A percentile compares a stretch with the other conserved stretches of the same genome.
Conservation (phyloP, 2,888 invertebrate genomes). For the Coenonympha arcania region DNA sequence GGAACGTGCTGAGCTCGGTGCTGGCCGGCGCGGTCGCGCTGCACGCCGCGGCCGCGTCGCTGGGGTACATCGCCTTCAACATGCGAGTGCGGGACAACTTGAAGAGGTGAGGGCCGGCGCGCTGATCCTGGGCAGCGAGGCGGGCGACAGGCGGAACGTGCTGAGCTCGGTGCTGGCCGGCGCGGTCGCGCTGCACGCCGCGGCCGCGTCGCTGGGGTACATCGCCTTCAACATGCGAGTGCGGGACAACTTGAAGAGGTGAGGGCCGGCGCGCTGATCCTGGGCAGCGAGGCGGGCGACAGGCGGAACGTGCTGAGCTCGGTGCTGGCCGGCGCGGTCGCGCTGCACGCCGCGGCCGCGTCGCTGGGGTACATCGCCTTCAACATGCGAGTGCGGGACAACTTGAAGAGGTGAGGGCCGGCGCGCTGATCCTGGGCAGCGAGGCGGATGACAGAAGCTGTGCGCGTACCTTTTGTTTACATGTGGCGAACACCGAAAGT, state of each 20-base stretch:
- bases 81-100: conserved; percentile 86
- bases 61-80: conserved; percentile 91
- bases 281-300: conserved; percentile 80
- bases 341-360: conserved; percentile 87
- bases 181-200: conserved; percentile 84
- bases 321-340: conserved; percentile 82
- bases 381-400: conserved; percentile 87
- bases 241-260: conserved; percentile 80
- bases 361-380: conserved; percentile 90
- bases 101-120: conserved; percentile 81
- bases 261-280: conserved; percentile 79
- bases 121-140: conserved; percentile 76
- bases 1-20: conserved; percentile 78
- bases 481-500: too few species aligned
- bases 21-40: conserved; percentile 83
- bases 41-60: conserved; percentile 87
- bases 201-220: conserved; percentile 88
- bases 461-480: too few species aligned
- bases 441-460: too few species aligned
- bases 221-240: conserved; percentile 91
- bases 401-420: conserved; percentile 73
- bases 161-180: conserved; percentile 85
- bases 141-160: conserved; percentile 76
- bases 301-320: conserved; percentile 80
- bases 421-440: too few species aligned